These are phyloP conservation scores for Manduca sexta DNA, from an alignment of 1,140 invertebrate species.

Conservation along the genomic window DNA sequence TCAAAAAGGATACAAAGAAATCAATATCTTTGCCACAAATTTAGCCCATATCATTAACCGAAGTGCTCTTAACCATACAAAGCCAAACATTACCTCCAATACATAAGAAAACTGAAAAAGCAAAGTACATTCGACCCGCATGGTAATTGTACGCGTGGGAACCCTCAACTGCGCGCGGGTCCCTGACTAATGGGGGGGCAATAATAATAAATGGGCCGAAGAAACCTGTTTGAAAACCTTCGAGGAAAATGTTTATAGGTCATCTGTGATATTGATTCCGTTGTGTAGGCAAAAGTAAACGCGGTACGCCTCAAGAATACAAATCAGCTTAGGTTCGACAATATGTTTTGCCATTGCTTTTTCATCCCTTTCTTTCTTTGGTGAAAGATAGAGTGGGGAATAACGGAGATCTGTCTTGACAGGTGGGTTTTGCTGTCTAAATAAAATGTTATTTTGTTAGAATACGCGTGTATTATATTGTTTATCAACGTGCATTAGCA, in stretches of 20 bases:
- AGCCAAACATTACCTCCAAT: neutral
- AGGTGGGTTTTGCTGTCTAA: too few species aligned
- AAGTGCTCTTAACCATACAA: too few species aligned
- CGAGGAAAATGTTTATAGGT: slow-evolving; percentile 16
- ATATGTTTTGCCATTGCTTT: neutral
- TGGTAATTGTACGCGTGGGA: slow-evolving; percentile 19
- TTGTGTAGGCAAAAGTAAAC: slow-evolving; percentile 14
- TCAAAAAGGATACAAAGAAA: too few species aligned
- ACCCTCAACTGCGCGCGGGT: slow-evolving; percentile 4
- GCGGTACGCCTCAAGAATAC: slow-evolving; percentile 10
- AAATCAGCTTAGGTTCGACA: slow-evolving; percentile 7
- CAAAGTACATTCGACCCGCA: slow-evolving; percentile 6
- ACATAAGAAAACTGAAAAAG: slow-evolving; percentile 4
- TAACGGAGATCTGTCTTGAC: too few species aligned
- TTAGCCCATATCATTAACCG: neutral
- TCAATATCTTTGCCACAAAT: too few species aligned
- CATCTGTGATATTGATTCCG: slow-evolving; percentile 17
- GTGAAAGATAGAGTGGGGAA: too few species aligned
- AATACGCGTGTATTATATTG: too few species aligned
- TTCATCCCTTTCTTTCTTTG: neutral
- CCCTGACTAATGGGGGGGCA: slow-evolving; percentile 21
- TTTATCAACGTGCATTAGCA: too few species aligned
- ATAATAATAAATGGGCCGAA: slow-evolving; percentile 25
- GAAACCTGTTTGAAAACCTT: slow-evolving; percentile 8
- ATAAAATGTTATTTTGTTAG: too few species aligned